Evolutionary conservation across 2,888 invertebrate species (phyloP), one percentile per base, ranked within the genome.

Genomic region (Pyrochroa serraticornis): DNA sequence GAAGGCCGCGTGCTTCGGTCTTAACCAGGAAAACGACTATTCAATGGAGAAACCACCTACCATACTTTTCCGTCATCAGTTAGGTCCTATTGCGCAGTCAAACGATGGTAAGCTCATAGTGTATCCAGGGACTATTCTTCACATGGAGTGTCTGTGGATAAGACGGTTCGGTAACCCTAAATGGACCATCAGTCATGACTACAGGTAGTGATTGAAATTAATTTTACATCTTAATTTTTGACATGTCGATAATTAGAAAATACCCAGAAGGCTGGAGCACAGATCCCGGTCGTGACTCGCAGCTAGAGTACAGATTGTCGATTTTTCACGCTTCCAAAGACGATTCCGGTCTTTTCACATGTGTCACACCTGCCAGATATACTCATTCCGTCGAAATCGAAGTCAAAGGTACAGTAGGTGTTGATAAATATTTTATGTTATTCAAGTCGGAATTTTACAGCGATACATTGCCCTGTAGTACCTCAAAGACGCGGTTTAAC

Each of bases 91-190:
- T 50, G 92, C 92, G 0, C 93, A 93, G 78, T 91, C 90, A 41
- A 92, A 91, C 66, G 92, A 93, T 69, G 93, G 93, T 1, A 90
- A 90, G 65, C 81, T 93, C 43, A 87, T 93, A 55, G 91, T 93
- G 0, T 93, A 92, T 77, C 93, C 93, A 0, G 93, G 93, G 0
- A 90, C 92, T 0, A 88, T 90, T 9, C 81, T 93, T 32, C 93
- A 93, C 73, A 91, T 93, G 90, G 93, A 93, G 76, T 93, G 93
- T 67, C 82, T 93, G 7, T 93, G 93, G 92, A 91, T 92, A 81
- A 81, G 92, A 58, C 83, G 92, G 54, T 92, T 92, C 74, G 93
- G 93, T 0, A 88, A 90, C 69, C 93, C 93, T 0, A 91, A 90
- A 75, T 93, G 93, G 93, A 90, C 88, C 59, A 84, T 88, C 66